Base-by-base conservation (phyloP, 2,888 invertebrate genomes). In the Gymnoscelis rufifasciata region DNA sequence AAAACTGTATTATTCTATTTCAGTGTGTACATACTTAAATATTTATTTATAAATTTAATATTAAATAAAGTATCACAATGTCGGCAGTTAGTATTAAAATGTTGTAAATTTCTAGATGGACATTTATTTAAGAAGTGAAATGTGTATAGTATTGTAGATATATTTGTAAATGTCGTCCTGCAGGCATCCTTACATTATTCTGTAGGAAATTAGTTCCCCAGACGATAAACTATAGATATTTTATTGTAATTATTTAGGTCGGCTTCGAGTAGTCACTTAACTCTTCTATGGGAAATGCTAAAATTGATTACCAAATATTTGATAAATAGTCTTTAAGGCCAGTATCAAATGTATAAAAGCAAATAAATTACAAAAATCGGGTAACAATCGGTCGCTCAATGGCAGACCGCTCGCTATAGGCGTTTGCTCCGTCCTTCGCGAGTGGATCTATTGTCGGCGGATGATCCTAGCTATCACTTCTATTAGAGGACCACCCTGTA, bases 71-170 rank as follows among this genome's bases (percentile, higher is more conserved):
- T 64, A 64, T 65, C 62, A 64, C 60, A 74, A 60, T 58, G 45
- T 56, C 62, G 69, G 71, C 70, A 71, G 74, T 73, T 66, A 56
- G 46, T 54, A 28, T 31, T 51, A 43, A 47, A 55, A 54, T 54
- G 51, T 52, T 40, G 24, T 24, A 5, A 13, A 28, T 52, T 49
- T 52, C 56, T 49, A 49, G 31, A 39, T 41, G 52, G 54, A 51
- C 40, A 13, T 36, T 15, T 35, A n/a, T 8, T 13, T 28, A 38
- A 26, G 6, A 4, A 38, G 5, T 1, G 7, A 14, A 27, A 14
- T 27, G n/a, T 7, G 19, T 29, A 37, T 37, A 38, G 37, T n/a
- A n/a, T n/a, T n/a, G n/a, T n/a, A n/a, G n/a, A n/a, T n/a, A n/a
- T n/a, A n/a, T n/a, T n/a, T n/a, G n/a, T n/a, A n/a, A n/a, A n/a